Percentiles rank a stretch among this genome's conserved stretches.
Conservation (phyloP, 2,797 vertebrate genomes). For the Syngnathus acus region DNA sequence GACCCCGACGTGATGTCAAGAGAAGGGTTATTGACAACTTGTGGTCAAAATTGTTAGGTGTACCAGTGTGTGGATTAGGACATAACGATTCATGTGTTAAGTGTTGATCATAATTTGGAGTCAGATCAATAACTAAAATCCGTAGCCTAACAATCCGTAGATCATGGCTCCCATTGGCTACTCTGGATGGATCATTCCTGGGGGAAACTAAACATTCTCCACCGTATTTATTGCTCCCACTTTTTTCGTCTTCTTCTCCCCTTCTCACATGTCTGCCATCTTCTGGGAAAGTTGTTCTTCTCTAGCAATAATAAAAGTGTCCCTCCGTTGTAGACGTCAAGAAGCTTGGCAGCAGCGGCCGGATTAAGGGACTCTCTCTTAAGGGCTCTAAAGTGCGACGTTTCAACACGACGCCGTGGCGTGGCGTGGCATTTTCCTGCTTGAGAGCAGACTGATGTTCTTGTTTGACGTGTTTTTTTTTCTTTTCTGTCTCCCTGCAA, state of each 20-base stretch:
- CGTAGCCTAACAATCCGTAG: too few relatives aligned
- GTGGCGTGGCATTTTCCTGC: conserved; percentile 28
- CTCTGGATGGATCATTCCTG: background rate
- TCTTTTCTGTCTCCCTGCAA: conserved; percentile 8
- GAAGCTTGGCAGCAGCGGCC: too few relatives aligned
- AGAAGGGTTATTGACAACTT: too few relatives aligned
- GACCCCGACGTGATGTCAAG: too few relatives aligned
- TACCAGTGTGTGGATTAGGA: too few relatives aligned
- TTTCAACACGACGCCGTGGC: conserved; percentile 25
- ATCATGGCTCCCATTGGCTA: background rate
- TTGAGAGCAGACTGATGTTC: conserved; percentile 13
- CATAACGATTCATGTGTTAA: too few relatives aligned
- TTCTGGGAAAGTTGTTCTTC: background rate
- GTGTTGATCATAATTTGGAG: too few relatives aligned
- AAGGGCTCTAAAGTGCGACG: conserved; percentile 45
- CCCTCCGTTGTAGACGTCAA: too few relatives aligned
- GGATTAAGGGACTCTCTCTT: conserved; percentile 52
- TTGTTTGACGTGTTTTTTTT: conserved; percentile 13
- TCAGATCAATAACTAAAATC: too few relatives aligned
- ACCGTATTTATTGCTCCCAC: background rate
- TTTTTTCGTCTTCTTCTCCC: background rate
- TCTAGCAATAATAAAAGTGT: background rate
- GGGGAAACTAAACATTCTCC: background rate
- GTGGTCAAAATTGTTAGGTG: too few relatives aligned
- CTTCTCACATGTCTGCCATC: background rate